phyloP scores from a whole-genome alignment of 2,113 vertebrate species.

The Ellobius talpinus region DNA sequence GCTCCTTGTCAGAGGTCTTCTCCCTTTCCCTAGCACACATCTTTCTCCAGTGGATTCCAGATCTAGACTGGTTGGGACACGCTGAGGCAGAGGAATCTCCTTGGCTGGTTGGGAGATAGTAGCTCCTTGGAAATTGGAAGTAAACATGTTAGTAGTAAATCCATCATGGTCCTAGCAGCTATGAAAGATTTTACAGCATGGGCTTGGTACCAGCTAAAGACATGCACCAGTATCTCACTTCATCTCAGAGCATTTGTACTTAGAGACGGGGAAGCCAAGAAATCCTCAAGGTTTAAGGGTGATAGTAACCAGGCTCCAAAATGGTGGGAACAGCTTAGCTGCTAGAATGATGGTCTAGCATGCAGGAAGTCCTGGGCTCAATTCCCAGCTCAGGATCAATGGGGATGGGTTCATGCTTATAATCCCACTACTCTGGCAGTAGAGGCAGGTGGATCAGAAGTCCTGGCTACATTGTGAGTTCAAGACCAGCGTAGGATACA shows the following conservation, averaged over 20 bases:
- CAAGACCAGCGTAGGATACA: neutral
- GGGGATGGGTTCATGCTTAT: neutral
- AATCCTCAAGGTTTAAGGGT: conserved; percentile 9
- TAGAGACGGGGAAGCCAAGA: conserved; percentile 9
- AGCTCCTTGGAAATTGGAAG: neutral
- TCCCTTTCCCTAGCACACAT: neutral
- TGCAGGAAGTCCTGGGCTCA: neutral
- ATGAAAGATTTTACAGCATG: neutral
- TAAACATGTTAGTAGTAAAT: neutral
- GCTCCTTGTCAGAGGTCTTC: conserved; percentile 26
- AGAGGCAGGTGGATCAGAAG: neutral
- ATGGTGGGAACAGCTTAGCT: neutral
- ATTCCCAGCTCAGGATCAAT: neutral
- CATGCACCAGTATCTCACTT: conserved; percentile 30
- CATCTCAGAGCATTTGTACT: conserved; percentile 20
- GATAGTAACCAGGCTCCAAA: conserved; percentile 4
- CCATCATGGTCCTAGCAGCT: neutral
- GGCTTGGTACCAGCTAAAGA: neutral
- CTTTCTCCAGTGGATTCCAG: neutral
- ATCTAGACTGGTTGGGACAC: neutral
- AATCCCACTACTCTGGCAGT: neutral
- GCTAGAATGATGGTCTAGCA: neutral
- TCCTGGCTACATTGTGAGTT: neutral
- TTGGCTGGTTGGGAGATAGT: conserved; percentile 19
- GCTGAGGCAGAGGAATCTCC: neutral